Evolutionary conservation across 2,113 vertebrate genomes (phyloP), one percentile per base, ranked within the genome.

Genomic region (Bos javanicus): DNA sequence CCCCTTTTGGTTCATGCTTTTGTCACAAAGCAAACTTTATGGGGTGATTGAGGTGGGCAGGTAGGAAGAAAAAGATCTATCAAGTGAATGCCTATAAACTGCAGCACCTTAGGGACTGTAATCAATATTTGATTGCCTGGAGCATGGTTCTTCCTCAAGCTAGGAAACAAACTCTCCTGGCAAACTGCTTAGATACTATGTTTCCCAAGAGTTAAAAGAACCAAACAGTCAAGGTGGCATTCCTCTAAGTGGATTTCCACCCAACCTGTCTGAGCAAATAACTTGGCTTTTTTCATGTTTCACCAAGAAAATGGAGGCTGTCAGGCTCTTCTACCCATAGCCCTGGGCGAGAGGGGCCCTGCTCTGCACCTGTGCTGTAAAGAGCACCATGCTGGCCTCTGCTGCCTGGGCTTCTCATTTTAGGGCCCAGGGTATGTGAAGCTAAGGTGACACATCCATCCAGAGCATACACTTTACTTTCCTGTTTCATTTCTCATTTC

Each of bases 261-360:
- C 12, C 17, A 54, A 76, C 76, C 52, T 91, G 30, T 78, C 25
- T 67, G 19, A 67, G 57, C 56, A 48, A 33, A 5, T 62, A 74
- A 50, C n/a, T 25, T 80, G 6, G 15, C 64, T 59, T 85, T 78
- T 64, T 94, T 67, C 26, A 21, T 48, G 33, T 88, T 67, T 76
- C 39, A 59, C 57, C 26, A 93, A 86, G 92, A 86, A 74, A 60
- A 54, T 71, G 30, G 43, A 92, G 36, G n/a, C 21, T 8, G 25
- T 30, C 25, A 12, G 28, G n/a, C 3, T 17, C 14, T 54, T 7
- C 17, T 25, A 50, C 3, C 16, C 39, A 0, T 0, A 36, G 48
- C 5, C 62, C 36, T 46, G 19, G 59, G 46, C n/a, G 59, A 85
- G 23, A 33, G 54, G 5, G 43, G 14, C 4, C 1, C 23, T 39